Conservation (phyloP, 2,888 invertebrate genomes). For the Campoplex nolae region DNA sequence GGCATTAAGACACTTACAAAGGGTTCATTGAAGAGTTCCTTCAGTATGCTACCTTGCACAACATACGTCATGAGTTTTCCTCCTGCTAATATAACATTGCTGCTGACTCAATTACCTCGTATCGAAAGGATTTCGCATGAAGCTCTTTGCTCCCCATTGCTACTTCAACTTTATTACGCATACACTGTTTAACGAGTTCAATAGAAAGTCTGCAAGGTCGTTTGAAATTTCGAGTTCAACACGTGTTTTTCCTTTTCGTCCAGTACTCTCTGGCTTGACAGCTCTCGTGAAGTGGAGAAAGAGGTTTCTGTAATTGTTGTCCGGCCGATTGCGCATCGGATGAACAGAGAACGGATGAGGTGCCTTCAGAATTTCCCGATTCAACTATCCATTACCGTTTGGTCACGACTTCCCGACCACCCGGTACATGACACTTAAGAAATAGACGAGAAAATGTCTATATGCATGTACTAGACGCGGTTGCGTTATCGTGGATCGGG, state of each 20-base stretch:
- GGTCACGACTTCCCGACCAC: background rate
- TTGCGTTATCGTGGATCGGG: conserved; percentile 40
- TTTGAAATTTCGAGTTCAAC: background rate
- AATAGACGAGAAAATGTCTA: background rate
- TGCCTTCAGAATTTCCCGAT: background rate
- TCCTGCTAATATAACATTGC: conserved; percentile 25
- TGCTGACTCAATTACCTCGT: conserved; percentile 15
- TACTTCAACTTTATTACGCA: background rate
- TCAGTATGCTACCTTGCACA: background rate
- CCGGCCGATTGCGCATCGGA: background rate
- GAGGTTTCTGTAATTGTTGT: background rate
- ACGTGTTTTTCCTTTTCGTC: background rate
- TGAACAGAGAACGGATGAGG: background rate
- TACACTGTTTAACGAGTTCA: background rate
- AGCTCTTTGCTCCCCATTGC: background rate
- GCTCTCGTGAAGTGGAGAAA: background rate
- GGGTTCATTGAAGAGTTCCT: background rate
- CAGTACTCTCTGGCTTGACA: background rate
- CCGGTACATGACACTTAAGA: background rate
- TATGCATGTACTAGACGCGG: background rate
- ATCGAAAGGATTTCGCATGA: conserved; percentile 1
- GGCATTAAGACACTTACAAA: conserved; percentile 5
- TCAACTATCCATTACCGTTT: background rate
- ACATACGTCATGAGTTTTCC: background rate
- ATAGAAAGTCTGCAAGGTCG: background rate